A percentile compares a stretch with the other conserved stretches of the same genome.
Evolutionary conservation across 2,888 invertebrate genomes (phyloP).

Genomic region (Leucozona laternaria): DNA sequence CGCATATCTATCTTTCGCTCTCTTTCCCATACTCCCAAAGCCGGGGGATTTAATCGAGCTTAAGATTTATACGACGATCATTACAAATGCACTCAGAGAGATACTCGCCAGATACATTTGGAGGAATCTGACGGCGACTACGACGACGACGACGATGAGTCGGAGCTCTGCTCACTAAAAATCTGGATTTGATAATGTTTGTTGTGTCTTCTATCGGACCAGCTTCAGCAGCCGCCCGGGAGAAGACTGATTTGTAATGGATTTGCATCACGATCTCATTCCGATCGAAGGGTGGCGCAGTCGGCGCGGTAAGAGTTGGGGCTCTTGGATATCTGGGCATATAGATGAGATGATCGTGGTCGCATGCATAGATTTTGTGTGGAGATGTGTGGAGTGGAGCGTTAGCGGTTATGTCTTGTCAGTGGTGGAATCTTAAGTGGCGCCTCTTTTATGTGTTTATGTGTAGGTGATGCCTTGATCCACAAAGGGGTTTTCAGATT

Average conservation of each 20-base stretch:
- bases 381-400: constrained; percentile 10
- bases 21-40: constrained; percentile 34
- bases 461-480: constrained; percentile 62
- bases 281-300: constrained; percentile 31
- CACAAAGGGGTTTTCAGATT: constrained; percentile 1
- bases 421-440: constrained; percentile 75
- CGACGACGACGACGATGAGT: constrained; percentile 29
- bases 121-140: constrained; percentile 47
- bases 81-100: constrained; percentile 75
- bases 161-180: constrained; percentile 49
- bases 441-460: constrained; percentile 69
- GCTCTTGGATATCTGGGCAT: constrained; percentile 28
- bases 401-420: constrained; percentile 51
- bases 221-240: constrained; percentile 12
- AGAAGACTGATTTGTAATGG: constrained; percentile 61
- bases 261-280: constrained; percentile 52
- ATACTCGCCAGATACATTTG: constrained; percentile 71
- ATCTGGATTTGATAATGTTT: constrained; percentile 70
- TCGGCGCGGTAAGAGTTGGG: constrained; percentile 33
- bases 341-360: constrained; percentile 53
- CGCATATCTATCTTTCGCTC: constrained; percentile 56
- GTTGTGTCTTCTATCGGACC: constrained; percentile 53
- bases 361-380: constrained; percentile 38
- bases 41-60: constrained; percentile 72
- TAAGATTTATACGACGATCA: constrained; percentile 76